phyloP scores from a whole-genome alignment of 2,888 invertebrate genomes.

The Melinopterus prodromus region DNA sequence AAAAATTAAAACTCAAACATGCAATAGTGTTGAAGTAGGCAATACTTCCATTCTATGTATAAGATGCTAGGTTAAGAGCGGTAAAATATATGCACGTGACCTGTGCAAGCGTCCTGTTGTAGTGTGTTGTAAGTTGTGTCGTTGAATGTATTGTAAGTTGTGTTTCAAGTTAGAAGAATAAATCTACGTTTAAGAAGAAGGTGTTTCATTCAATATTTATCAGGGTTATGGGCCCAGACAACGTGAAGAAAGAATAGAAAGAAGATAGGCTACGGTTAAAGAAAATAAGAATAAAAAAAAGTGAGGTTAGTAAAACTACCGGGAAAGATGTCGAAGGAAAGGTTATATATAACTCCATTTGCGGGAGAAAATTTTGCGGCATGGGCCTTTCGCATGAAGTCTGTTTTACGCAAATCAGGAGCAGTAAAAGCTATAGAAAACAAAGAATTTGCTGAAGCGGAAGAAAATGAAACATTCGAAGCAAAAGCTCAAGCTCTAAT shows the following conservation, averaged over 20 bases:
- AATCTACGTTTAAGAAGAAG: not conserved
- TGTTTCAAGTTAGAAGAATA: too few species aligned
- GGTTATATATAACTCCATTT: not conserved
- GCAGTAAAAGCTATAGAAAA: slow-evolving; percentile 7
- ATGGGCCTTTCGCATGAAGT: slow-evolving; percentile 11
- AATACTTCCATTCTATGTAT: not conserved
- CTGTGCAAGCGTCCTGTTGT: not conserved
- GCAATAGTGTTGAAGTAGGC: not conserved
- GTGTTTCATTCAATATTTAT: slow-evolving; percentile 6
- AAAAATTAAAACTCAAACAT: too few species aligned
- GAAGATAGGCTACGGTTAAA: not conserved
- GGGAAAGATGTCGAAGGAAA: slow-evolving; percentile 7
- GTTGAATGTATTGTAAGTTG: not conserved
- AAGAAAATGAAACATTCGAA: slow-evolving; percentile 14
- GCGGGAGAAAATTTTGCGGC: slow-evolving; percentile 12
- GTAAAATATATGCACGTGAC: too few species aligned
- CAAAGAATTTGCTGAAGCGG: not conserved
- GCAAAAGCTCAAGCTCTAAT: slow-evolving; percentile 13
- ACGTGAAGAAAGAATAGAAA: not conserved
- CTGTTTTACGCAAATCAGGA: not conserved
- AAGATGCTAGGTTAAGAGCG: not conserved
- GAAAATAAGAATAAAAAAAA: not conserved
- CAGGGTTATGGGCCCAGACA: slow-evolving; percentile 14
- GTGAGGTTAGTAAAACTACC: not conserved
- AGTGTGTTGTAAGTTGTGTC: not conserved